These are phyloP conservation scores for Shargacucullia verbasci DNA, from an alignment of 2,888 invertebrate species.

Conservation along the genomic window DNA sequence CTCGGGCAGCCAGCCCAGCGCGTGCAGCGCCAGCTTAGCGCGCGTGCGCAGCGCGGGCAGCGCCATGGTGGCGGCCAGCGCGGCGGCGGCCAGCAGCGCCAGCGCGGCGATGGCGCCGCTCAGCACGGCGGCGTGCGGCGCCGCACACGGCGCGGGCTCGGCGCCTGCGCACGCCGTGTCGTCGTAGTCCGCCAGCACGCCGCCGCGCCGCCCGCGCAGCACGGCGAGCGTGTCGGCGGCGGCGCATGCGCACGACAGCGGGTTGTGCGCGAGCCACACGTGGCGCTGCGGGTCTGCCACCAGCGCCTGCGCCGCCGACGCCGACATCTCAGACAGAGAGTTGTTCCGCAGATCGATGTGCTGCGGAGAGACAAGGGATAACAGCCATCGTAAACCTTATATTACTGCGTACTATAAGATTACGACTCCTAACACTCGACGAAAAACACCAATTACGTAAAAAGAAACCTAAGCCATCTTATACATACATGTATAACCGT, in stretches of 20 bases:
- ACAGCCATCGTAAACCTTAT: no score
- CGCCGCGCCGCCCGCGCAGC: constrained; percentile 6
- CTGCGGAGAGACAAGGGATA: constrained; percentile 7
- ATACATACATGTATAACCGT: no score
- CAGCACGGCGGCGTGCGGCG: constrained; percentile 4
- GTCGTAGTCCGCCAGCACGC: constrained; percentile 4
- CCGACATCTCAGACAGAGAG: constrained; percentile 10
- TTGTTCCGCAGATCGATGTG: constrained; percentile 42
- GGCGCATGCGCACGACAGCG: constrained; percentile 33
- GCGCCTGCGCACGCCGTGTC: neutral
- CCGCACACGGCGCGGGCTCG: neutral
- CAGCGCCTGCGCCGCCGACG: constrained; percentile 9
- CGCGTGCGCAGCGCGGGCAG: constrained; percentile 40
- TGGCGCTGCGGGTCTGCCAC: constrained; percentile 1
- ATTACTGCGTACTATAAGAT: no score
- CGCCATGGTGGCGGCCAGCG: constrained; percentile 26
- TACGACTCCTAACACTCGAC: no score
- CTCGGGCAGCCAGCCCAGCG: constrained; percentile 43
- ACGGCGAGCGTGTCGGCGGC: constrained; percentile 9
- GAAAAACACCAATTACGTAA: no score
- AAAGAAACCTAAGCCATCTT: no score
- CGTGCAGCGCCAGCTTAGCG: constrained; percentile 49
- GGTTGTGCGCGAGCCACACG: constrained; percentile 28
- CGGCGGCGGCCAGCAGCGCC: constrained; percentile 36
- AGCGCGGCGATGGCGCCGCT: constrained; percentile 36